These are phyloP conservation scores for Formicarius rufipectus DNA, from an alignment of 2,113 vertebrate species.

Conservation along the genomic window DNA sequence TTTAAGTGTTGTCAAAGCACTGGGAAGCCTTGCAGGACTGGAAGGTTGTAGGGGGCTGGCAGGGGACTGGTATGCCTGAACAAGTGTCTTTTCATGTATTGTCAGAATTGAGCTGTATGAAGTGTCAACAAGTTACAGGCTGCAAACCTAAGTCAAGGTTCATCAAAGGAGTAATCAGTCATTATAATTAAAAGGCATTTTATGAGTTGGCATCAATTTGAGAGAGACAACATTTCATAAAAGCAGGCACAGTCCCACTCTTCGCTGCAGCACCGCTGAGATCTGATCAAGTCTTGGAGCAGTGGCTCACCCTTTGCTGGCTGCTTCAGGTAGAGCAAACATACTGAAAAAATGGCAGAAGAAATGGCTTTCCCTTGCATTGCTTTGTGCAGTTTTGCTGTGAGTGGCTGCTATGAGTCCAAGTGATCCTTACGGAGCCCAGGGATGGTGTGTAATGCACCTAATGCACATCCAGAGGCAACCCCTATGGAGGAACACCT, in stretches of 20 bases:
- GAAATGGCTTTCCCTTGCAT: not conserved
- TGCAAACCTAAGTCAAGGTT: not conserved
- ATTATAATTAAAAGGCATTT: conserved; percentile 19
- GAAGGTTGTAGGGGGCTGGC: not conserved
- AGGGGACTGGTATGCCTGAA: not conserved
- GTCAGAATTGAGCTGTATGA: not conserved
- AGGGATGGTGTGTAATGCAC: not conserved
- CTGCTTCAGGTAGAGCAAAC: not conserved
- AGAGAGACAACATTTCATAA: not conserved
- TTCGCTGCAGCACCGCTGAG: not conserved
- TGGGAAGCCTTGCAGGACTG: not conserved
- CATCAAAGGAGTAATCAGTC: not conserved
- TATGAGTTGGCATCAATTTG: not conserved
- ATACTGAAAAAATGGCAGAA: not conserved
- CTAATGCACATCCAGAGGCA: not conserved
- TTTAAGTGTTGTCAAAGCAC: not conserved
- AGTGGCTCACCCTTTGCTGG: not conserved
- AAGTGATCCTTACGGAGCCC: not conserved
- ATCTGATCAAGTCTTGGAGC: not conserved
- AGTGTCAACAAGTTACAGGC: not conserved
- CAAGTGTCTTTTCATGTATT: not conserved
- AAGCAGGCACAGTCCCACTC: not conserved
- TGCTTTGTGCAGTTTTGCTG: not conserved
- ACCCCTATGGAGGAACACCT: not conserved
- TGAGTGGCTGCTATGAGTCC: not conserved